Evolutionary conservation across 2,113 vertebrate species (phyloP).

Genomic region (human (Homo sapiens)): GRCh38 chr16:12660501-12661000

Average conservation of each 20-base stretch:
- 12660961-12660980: too few species aligned
- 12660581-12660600: background rate
- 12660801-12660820: background rate
- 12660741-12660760: background rate
- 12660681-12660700: background rate
- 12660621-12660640: background rate
- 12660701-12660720: background rate
- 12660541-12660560: background rate
- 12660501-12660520: too few species aligned
- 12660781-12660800: background rate
- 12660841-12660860: too few species aligned
- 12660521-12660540: background rate
- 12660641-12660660: background rate
- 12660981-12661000: too few species aligned
- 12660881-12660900: too few species aligned
- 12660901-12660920: too few species aligned
- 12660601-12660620: background rate
- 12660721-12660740: background rate
- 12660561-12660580: background rate
- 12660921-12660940: too few species aligned
- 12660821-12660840: background rate
- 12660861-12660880: too few species aligned
- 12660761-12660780: background rate
- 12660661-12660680: background rate
- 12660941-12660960: too few species aligned